Percentiles rank a stretch among this genome's conserved stretches.
phyloP scores from a whole-genome alignment of 2,113 vertebrate species.

The Electrona antarctica region DNA sequence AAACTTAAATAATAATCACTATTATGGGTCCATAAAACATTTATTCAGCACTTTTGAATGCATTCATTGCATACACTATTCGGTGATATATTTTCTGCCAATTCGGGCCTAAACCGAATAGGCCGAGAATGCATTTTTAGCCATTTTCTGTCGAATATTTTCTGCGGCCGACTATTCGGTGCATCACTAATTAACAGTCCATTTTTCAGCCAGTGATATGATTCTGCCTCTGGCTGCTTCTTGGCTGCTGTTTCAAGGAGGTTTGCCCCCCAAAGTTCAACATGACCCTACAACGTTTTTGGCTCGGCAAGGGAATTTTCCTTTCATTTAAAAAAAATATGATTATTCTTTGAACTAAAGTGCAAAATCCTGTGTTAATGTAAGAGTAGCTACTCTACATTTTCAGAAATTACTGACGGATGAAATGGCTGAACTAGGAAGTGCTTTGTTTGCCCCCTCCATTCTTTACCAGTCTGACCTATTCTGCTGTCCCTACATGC shows the following conservation, averaged over 20 bases:
- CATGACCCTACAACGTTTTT: conserved; percentile 15
- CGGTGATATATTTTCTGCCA: too few relatives aligned
- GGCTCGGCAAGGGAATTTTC: background rate
- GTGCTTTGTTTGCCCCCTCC: background rate
- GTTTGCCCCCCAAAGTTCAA: conserved; percentile 6
- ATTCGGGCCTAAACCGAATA: too few relatives aligned
- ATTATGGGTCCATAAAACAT: too few relatives aligned
- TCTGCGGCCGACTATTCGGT: too few relatives aligned
- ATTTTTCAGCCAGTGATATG: conserved; percentile 15
- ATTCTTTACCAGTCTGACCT: conserved; percentile 2
- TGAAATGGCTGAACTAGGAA: conserved; percentile 8
- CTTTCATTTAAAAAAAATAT: background rate
- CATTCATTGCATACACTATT: too few relatives aligned
- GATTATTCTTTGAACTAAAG: background rate
- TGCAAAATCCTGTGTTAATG: too few relatives aligned
- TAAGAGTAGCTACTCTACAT: background rate
- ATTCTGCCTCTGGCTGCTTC: background rate
- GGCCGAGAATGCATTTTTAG: too few relatives aligned
- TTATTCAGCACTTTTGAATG: too few relatives aligned
- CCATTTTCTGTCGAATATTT: too few relatives aligned
- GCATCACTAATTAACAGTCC: background rate
- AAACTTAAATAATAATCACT: too few relatives aligned
- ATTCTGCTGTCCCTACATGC: background rate
- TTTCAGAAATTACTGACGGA: background rate
- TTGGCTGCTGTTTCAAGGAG: background rate